Percentiles rank a stretch among this genome's conserved stretches.
phyloP scores from a whole-genome alignment of 92 coral and sea anemone species.

The Parazoanthus atlanticus region DNA sequence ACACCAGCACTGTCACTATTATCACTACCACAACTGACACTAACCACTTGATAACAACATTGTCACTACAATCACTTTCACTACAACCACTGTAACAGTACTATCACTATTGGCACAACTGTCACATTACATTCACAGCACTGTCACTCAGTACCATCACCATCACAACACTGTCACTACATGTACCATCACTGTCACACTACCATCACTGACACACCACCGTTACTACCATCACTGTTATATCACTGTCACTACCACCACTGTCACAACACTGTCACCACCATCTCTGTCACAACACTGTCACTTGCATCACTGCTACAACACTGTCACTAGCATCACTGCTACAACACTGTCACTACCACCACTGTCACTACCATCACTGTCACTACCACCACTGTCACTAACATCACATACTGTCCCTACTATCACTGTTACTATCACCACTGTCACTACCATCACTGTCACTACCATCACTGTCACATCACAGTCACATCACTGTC shows the following conservation, averaged over 20 bases:
- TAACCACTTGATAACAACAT: too few species aligned
- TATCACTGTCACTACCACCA: neutral
- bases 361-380: neutral
- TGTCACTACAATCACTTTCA: too few species aligned
- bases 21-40: too few species aligned
- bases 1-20: too few species aligned
- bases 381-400: neutral
- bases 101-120: neutral
- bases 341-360: slow-evolving; percentile 12
- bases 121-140: neutral
- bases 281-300: slow-evolving; percentile 8
- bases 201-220: slow-evolving; percentile 1
- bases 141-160: neutral
- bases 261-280: slow-evolving; percentile 6
- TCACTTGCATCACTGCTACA: slow-evolving; percentile 9
- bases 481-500: neutral
- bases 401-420: neutral
- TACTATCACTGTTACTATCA: neutral
- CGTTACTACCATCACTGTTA: neutral
- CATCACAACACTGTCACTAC: neutral
- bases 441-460: neutral
- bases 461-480: neutral
- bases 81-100: neutral
- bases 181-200: neutral
- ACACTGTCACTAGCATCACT: neutral